Evolutionary conservation across 2,888 invertebrate species (phyloP).

Genomic region (Marasmarcha lunaedactyla): DNA sequence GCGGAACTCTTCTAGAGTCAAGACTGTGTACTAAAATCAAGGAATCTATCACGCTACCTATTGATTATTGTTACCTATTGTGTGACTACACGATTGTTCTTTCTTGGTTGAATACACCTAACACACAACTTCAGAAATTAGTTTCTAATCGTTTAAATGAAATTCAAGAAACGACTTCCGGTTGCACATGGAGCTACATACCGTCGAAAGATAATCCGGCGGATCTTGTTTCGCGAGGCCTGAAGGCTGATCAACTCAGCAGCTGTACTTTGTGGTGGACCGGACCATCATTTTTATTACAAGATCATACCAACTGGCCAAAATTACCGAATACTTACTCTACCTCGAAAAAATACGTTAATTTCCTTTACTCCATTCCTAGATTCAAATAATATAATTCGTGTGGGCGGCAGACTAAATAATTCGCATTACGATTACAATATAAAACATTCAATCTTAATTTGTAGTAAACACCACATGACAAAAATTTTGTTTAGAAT

Average conservation of each 20-base stretch:
- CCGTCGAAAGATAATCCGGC: background rate
- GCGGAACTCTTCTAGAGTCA: too few species aligned
- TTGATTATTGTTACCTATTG: too few species aligned
- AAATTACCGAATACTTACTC: background rate
- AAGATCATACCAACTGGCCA: background rate
- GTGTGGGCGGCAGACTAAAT: background rate
- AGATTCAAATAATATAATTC: background rate
- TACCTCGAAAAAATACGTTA: background rate
- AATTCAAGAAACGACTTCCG: background rate
- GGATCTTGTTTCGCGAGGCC: slow-evolving; percentile 1
- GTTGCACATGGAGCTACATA: slow-evolving; percentile 1
- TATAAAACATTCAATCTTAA: background rate
- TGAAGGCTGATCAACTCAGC: slow-evolving; percentile 1
- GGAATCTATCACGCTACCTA: too few species aligned
- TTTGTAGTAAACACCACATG: background rate
- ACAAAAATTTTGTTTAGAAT: background rate
- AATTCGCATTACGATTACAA: background rate
- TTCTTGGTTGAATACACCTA: background rate
- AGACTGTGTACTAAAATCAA: too few species aligned
- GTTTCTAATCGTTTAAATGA: background rate
- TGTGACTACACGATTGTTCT: background rate
- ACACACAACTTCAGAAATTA: too few species aligned
- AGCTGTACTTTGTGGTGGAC: background rate
- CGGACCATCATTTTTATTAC: background rate
- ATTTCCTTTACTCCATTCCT: background rate